Evolutionary conservation across 2,113 vertebrate species (phyloP).

Genomic region (Ornithorhynchus anatinus): DNA sequence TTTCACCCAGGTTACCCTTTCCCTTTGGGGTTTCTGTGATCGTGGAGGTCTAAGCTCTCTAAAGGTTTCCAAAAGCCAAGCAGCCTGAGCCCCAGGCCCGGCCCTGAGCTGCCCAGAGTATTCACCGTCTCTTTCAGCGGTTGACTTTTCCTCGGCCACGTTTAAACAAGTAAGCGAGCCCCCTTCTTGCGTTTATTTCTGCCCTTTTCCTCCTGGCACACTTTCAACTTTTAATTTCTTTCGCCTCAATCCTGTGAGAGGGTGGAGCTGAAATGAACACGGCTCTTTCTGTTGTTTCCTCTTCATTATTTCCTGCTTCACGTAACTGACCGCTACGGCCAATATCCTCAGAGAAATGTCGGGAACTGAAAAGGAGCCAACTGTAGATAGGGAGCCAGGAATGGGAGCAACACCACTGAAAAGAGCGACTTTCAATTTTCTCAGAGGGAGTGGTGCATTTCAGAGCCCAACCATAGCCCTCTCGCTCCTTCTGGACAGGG

Average conservation of each 20-base stretch:
- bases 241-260: too few relatives aligned
- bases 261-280: constrained; percentile 2
- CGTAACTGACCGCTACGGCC: constrained; percentile 1
- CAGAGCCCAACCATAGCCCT: too few relatives aligned
- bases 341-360: constrained; percentile 11
- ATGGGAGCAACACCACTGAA: not conserved
- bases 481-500: too few relatives aligned
- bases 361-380: not conserved
- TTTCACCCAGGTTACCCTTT: too few relatives aligned
- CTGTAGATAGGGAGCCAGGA: not conserved
- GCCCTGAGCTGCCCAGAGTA: too few relatives aligned
- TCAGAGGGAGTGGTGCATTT: too few relatives aligned
- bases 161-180: not conserved
- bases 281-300: not conserved
- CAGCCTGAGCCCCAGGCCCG: too few relatives aligned
- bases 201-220: constrained; percentile 23
- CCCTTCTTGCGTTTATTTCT: constrained; percentile 3
- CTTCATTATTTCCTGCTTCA: not conserved
- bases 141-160: not conserved
- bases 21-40: too few relatives aligned
- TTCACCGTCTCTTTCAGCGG: too few relatives aligned
- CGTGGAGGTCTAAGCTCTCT: too few relatives aligned
- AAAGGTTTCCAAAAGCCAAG: too few relatives aligned
- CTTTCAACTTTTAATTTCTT: constrained; percentile 20
- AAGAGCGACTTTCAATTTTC: too few relatives aligned